Base-by-base conservation (phyloP, 2,113 vertebrate species). In the Varanus komodoensis region DNA sequence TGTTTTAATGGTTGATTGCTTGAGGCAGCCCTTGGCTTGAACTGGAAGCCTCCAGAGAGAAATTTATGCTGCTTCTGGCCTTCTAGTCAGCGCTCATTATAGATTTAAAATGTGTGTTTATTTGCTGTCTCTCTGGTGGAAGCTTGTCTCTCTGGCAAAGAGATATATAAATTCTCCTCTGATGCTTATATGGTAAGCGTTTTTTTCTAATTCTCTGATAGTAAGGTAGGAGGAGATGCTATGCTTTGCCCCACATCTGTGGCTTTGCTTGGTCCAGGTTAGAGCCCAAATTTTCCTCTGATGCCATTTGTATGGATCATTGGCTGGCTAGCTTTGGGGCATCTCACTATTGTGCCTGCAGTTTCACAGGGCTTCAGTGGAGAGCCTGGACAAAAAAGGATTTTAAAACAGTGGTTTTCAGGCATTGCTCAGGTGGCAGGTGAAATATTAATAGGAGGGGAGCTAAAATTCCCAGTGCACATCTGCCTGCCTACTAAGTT, bases 1-100 rank as follows among this genome's bases (percentile, higher is more conserved):
- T 95, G 93, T 95, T 96, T 96, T 95, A 95, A 96, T 95, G 95
- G 95, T 96, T 95, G 96, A 94, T 96, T 96, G 94, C 95, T 96
- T 75, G 92, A 96, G 95, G 95, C 95, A 96, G 94, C 95, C 96
- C 95, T 95, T 75, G 69, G 94, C 94, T 95, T 96, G 94, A 96
- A 96, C 92, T 94, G 94, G 87, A 96, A 96, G 92, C 95, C 95
- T 94, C 95, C 91, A 93, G 95, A 96, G 95, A 95, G 95, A 93
- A 94, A 95, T 95, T 95, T 93, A 93, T 25, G 94, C 93, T 85
- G 93, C 93, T 95, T 96, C 94, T 94, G 92, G 92, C 93, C 92
- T 95, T 96, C 94, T 84, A 92, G 79, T 92, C 94, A 94, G 95
- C 88, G 89, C 95, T 95, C 86, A 92, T 96, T 96, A 96, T 94